Base-by-base conservation (phyloP, 53 echinoderm and acorn worm species). In the Mesocentrotus franciscanus region DNA sequence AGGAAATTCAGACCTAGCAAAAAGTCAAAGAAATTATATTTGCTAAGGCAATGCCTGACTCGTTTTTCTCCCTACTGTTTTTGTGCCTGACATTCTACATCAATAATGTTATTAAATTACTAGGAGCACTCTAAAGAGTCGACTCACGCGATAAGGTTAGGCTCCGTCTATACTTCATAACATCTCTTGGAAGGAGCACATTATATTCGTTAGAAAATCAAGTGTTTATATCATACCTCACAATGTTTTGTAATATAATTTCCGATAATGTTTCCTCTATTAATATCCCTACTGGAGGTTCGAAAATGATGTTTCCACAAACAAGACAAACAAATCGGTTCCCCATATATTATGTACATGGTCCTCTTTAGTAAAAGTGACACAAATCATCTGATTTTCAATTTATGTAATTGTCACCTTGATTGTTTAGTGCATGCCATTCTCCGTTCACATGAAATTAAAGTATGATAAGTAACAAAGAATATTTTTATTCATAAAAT, bases 21-120 rank as follows among this genome's bases (percentile, higher is more conserved):
- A 66, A 55, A 92, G 71, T 93, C 93, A 57, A 93, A 75, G 76
- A 93, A 93, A 93, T 93, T 76, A 93, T 93, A 93, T 93, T 93
- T 93, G 93, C 93, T 75, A 93, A 75, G 93, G 93, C 93, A 93
- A 93, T 75, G 93, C 55, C 74, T 72, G 55, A 93, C 36, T 93
- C 49, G 26, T 20, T 93, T 71, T 72, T 75, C 20, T 70, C 24
- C 39, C 20, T 70, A 42, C 14, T n/a, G 42, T 42, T 92, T 76
- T 93, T 78, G 49, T 49, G 76, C 93, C 76, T 75, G 36, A 22
- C 72, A 57, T 93, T 49, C 78, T 93, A 59, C 93, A 93, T 93
- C 93, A 93, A 93, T 93, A 93, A 78, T 93, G 78, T 93, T 93
- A 93, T 93, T 76, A 59, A 93, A 93, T 93, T 93, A 93, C 93